Conservation (phyloP, 2,888 invertebrate species). For the Romanomermis culicivorax region DNA sequence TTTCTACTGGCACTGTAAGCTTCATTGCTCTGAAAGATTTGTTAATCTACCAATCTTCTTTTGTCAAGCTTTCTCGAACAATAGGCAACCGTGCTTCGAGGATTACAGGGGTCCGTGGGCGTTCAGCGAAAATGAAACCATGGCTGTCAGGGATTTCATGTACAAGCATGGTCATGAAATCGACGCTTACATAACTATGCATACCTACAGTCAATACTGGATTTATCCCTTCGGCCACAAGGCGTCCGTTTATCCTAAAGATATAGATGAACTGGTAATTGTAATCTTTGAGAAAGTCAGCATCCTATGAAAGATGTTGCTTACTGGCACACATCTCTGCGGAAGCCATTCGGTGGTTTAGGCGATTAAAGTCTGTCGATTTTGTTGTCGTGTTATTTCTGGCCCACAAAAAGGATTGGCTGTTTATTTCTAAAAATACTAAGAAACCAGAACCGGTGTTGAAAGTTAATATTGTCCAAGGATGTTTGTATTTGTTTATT, state of each 20-base stretch:
- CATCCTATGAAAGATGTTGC: too few species aligned
- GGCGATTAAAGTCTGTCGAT: too few species aligned
- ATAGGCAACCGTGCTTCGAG: conserved; percentile 24
- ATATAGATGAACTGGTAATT: conserved; percentile 15
- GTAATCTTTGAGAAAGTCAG: not conserved
- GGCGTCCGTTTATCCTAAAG: conserved; percentile 11
- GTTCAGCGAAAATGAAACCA: conserved; percentile 23
- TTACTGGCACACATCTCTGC: too few species aligned
- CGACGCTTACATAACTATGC: conserved; percentile 27
- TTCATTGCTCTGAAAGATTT: not conserved
- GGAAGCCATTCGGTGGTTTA: too few species aligned
- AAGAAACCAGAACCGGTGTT: too few species aligned
- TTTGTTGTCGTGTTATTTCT: too few species aligned
- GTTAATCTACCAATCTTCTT: not conserved
- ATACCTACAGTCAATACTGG: conserved; percentile 28
- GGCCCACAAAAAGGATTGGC: too few species aligned
- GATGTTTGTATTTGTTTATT: too few species aligned
- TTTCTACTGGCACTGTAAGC: conserved; percentile 19
- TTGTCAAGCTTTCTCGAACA: not conserved
- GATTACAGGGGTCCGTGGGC: conserved; percentile 23
- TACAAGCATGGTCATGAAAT: conserved; percentile 21
- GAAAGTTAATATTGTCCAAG: too few species aligned
- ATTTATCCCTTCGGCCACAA: conserved; percentile 25
- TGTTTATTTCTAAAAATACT: too few species aligned
- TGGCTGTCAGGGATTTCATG: conserved; percentile 23